phyloP scores from a whole-genome alignment of 2,888 invertebrate genomes.

The Brachypterus glaber region DNA sequence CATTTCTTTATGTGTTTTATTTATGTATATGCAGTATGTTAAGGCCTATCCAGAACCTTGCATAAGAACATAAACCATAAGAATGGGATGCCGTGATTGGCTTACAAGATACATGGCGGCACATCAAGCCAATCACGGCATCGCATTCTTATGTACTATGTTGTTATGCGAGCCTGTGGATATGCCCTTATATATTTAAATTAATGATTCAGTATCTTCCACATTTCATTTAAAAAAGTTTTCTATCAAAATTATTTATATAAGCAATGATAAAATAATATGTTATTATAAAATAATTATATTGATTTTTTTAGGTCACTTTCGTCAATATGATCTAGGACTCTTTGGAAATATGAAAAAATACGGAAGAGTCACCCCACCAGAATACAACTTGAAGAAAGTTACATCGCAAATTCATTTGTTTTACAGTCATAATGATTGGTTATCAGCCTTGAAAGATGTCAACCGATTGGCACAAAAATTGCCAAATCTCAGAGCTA shows the following conservation, averaged over 20 bases:
- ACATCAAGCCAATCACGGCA: no score
- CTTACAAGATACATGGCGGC: no score
- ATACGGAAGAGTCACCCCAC: slow-evolving; percentile 36
- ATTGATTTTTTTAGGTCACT: slow-evolving; percentile 21
- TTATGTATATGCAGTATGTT: no score
- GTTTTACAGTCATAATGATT: slow-evolving; percentile 44
- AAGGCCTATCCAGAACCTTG: no score
- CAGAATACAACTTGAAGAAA: slow-evolving; percentile 38
- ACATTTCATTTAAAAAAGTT: slow-evolving; percentile 4
- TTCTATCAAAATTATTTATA: slow-evolving; percentile 13
- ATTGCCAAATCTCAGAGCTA: slow-evolving; percentile 25
- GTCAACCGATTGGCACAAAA: slow-evolving; percentile 30
- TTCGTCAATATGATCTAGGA: slow-evolving; percentile 50
- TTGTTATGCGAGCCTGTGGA: no score
- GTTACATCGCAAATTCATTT: slow-evolving; percentile 40
- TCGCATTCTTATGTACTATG: no score
- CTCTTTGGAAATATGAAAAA: slow-evolving; percentile 21
- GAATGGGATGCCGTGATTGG: no score
- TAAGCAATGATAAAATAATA: no score
- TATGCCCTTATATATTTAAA: background rate
- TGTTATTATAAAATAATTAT: no score
- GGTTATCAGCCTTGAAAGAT: slow-evolving; percentile 38
- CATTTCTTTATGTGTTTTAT: no score
- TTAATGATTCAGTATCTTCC: background rate
- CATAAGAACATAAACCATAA: no score